Percentiles rank a stretch among this genome's conserved stretches.
Conservation (phyloP, 2,888 invertebrate genomes). For the Agrotis clavis region DNA sequence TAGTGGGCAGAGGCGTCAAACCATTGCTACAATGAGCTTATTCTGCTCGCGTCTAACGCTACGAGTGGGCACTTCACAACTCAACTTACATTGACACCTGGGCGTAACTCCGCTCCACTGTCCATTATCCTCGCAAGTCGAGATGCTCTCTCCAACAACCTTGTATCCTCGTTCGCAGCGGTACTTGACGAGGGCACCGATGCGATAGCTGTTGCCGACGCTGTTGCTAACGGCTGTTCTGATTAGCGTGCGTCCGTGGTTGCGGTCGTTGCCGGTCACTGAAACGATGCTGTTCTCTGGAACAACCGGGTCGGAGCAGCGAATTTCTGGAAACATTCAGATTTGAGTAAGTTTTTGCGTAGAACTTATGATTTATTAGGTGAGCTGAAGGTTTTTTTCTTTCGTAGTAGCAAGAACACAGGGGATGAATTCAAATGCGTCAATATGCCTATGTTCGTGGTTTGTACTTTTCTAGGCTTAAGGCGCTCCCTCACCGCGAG, state of each 20-base stretch:
- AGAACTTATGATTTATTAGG: background rate
- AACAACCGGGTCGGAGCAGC: constrained; percentile 95
- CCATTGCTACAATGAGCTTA: too few relatives aligned
- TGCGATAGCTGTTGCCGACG: constrained; percentile 95
- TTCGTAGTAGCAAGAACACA: background rate
- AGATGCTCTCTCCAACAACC: constrained; percentile 95
- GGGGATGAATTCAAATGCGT: background rate
- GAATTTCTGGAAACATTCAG: constrained; percentile 92
- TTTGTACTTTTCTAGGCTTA: background rate
- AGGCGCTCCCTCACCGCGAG: too few relatives aligned
- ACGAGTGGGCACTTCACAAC: background rate
- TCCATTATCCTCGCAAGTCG: constrained; percentile 96
- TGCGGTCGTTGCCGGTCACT: constrained; percentile 97
- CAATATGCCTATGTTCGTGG: background rate
- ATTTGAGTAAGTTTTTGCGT: background rate
- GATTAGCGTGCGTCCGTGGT: constrained; percentile 96
- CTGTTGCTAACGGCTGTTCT: constrained; percentile 93
- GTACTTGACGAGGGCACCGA: constrained; percentile 96
- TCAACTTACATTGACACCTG: constrained; percentile 94
- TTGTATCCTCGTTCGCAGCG: constrained; percentile 97
- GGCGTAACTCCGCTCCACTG: constrained; percentile 96
- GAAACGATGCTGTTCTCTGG: constrained; percentile 97
- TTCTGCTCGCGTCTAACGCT: background rate
- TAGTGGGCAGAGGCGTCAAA: background rate
- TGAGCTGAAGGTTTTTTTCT: background rate